Base-by-base conservation (phyloP, 1,140 invertebrate genomes). In the Streblospio benedicti region DNA sequence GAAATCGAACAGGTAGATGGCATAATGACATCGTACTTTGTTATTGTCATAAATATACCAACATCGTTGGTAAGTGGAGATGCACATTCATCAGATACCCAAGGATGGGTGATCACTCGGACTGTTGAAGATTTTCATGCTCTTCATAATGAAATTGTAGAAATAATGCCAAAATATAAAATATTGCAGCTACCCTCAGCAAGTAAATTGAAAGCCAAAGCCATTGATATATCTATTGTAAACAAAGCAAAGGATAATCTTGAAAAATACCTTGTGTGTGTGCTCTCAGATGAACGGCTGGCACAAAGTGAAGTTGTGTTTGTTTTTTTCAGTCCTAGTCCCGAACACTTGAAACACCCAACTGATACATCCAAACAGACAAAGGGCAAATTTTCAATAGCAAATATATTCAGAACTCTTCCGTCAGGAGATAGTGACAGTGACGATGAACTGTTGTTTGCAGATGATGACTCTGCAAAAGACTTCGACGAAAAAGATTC, bases 281-380 rank as follows among this genome's bases (percentile, higher is more conserved):
- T 93, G 57, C 80, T 91, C 70, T 87, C 89, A 76, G 89, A 93
- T 72, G 89, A 91, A 51, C 81, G 85, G 64, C 78, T 93, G 56
- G 89, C 89, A 78, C 87, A 90, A 78, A 89, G 89, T 73, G 90
- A 93, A 77, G 87, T 88, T 32, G 79, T 93, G 54, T 93, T 91
- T 73, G 85, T 86, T 59, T 93, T 93, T 76, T 81, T 94, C 3
- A 90, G 89, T 74, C 90, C 90, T 4, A 91, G 87, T 71, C 90
- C 89, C 0, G 89, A 91, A 69, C 87, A 89, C 72, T 78, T 93
- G 23, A 90, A 91, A 71, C 86, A 88, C 69, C 84, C 85, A 16
- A 80, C 83, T 12, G 84, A 85, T 65, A 85, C 85, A 47, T 90
- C 90, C 74, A 91, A 91, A 72, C 86, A 69, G 35, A 62, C 30